Conservation (phyloP, 2,888 invertebrate species). For the Ophioninae sp. region DNA sequence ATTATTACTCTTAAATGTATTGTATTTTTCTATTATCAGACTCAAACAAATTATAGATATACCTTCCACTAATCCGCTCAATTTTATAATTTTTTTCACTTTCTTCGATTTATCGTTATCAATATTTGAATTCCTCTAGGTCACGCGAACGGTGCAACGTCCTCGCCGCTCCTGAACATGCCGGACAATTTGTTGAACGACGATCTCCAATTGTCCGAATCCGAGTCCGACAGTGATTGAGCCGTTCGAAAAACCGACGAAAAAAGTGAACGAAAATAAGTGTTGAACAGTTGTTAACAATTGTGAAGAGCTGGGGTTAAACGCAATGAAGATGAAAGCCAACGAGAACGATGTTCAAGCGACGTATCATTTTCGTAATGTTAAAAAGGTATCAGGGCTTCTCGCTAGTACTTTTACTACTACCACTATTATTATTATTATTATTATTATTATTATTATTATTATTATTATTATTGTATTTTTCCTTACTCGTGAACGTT, state of each 20-base stretch:
- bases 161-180: slow-evolving; percentile 79
- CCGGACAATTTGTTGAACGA: slow-evolving; percentile 88
- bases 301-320: not conserved
- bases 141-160: slow-evolving; percentile 74
- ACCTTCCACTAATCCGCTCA: no score
- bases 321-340: slow-evolving; percentile 6
- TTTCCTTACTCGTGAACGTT: slow-evolving; percentile 44
- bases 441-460: slow-evolving; percentile 12
- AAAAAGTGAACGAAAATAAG: slow-evolving; percentile 10
- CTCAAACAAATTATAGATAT: not conserved
- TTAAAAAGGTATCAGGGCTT: slow-evolving; percentile 59
- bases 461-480: not conserved
- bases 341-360: slow-evolving; percentile 34
- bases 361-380: slow-evolving; percentile 52
- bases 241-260: slow-evolving; percentile 65
- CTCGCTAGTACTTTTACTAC: slow-evolving; percentile 48
- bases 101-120: not conserved
- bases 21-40: not conserved
- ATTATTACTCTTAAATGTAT: no score
- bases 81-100: not conserved
- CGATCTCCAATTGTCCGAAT: slow-evolving; percentile 93
- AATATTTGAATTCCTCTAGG: slow-evolving; percentile 71
- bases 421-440: slow-evolving; percentile 41
- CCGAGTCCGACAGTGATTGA: slow-evolving; percentile 90
- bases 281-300: slow-evolving; percentile 21